Conservation (phyloP, 1,140 invertebrate species). For the Drosophila nikananu region DNA sequence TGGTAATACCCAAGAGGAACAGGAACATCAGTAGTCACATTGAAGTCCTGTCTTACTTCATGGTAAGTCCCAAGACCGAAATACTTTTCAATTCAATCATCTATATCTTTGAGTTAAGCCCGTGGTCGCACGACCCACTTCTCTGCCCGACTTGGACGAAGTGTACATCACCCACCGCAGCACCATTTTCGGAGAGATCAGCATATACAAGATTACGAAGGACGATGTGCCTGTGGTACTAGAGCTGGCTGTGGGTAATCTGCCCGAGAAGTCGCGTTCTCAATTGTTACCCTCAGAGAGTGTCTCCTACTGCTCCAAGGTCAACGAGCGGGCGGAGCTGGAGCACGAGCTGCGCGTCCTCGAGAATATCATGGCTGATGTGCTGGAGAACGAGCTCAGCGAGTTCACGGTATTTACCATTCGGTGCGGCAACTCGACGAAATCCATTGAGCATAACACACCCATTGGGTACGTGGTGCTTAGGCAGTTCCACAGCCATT, state of each 20-base stretch:
- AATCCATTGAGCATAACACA: slow-evolving; percentile 48
- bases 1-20: slow-evolving; percentile 23
- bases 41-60: slow-evolving; percentile 67
- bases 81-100: neutral
- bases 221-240: slow-evolving; percentile 26
- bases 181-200: slow-evolving; percentile 64
- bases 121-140: slow-evolving; percentile 43
- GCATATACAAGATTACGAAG: slow-evolving; percentile 46
- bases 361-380: slow-evolving; percentile 54
- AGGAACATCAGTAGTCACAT: slow-evolving; percentile 8
- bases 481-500: slow-evolving; percentile 33
- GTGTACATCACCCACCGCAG: slow-evolving; percentile 69
- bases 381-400: slow-evolving; percentile 49
- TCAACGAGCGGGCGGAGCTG: slow-evolving; percentile 18
- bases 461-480: slow-evolving; percentile 68
- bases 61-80: slow-evolving; percentile 25
- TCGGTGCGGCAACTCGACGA: slow-evolving; percentile 66
- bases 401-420: slow-evolving; percentile 69
- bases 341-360: slow-evolving; percentile 41
- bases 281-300: neutral
- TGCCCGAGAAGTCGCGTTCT: accelerated
- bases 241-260: neutral
- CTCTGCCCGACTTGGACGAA: slow-evolving; percentile 15
- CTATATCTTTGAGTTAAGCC: slow-evolving; percentile 20
- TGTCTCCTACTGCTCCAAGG: slow-evolving; percentile 35